These are phyloP conservation scores for Poecilia velifera DNA, from an alignment of 2,797 vertebrate genomes.

Conservation along the genomic window DNA sequence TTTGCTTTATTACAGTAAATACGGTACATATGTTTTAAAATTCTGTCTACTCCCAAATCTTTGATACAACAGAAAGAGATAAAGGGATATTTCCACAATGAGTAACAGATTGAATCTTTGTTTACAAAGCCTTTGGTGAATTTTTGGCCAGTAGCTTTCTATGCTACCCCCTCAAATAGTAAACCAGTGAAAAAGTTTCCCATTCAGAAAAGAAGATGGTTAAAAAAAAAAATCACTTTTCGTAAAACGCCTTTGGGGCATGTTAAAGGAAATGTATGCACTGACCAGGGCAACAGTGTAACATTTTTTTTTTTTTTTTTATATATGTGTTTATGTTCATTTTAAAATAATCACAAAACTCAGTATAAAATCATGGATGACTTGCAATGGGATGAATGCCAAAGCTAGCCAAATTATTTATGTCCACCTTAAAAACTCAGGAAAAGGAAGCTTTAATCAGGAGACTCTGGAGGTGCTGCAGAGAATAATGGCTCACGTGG, in stretches of 20 bases:
- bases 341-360: background rate
- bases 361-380: background rate
- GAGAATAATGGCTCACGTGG: too few species aligned
- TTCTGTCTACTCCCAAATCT: constrained; percentile 19
- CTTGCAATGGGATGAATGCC: background rate
- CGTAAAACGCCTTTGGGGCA: background rate
- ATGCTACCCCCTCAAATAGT: background rate
- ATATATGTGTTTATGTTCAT: background rate
- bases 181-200: background rate
- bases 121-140: background rate
- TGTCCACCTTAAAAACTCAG: background rate
- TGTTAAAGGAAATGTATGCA: background rate
- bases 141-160: background rate
- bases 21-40: constrained; percentile 3
- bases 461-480: background rate
- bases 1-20: constrained; percentile 33
- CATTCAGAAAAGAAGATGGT: background rate
- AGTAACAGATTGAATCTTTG: background rate
- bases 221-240: background rate
- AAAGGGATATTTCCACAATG: background rate
- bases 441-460: background rate
- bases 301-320: background rate
- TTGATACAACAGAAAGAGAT: constrained; percentile 15
- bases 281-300: background rate
- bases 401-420: background rate